phyloP scores from a whole-genome alignment of 2,797 vertebrate genomes.

The Malacoraja senta region DNA sequence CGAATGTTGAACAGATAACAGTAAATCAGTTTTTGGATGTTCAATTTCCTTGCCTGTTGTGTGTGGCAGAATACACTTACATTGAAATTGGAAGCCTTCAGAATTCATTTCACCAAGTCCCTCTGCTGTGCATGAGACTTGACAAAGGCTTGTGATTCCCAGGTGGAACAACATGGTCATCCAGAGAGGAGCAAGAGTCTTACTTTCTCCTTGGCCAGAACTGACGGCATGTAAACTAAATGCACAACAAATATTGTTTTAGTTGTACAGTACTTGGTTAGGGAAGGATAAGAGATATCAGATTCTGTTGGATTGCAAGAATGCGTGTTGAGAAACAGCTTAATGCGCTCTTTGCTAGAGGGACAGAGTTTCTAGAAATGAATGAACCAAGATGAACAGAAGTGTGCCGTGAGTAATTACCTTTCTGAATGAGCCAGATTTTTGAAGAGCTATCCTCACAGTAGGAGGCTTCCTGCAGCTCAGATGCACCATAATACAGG shows the following conservation, averaged over 20 bases:
- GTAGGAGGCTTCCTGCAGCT: slow-evolving; percentile 51
- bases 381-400: slow-evolving; percentile 44
- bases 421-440: slow-evolving; percentile 51
- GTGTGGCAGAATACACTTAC: not conserved
- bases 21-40: slow-evolving; percentile 21
- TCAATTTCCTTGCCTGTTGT: not conserved
- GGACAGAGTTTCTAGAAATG: not conserved
- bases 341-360: not conserved
- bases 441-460: slow-evolving; percentile 54
- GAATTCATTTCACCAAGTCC: not conserved
- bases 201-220: not conserved
- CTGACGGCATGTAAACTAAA: not conserved
- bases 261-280: not conserved
- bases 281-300: not conserved
- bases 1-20: not conserved
- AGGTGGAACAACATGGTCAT: not conserved
- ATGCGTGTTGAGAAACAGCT: slow-evolving; percentile 42
- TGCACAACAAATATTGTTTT: not conserved
- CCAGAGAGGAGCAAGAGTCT: not conserved
- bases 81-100: not conserved
- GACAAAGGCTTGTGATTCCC: not conserved
- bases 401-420: slow-evolving; percentile 49
- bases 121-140: not conserved
- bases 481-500: slow-evolving; percentile 43
- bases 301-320: not conserved